Evolutionary conservation across 2,797 vertebrate genomes (phyloP), one percentile per base, ranked within the genome.

Genomic region (Diglossa cyanea): DNA sequence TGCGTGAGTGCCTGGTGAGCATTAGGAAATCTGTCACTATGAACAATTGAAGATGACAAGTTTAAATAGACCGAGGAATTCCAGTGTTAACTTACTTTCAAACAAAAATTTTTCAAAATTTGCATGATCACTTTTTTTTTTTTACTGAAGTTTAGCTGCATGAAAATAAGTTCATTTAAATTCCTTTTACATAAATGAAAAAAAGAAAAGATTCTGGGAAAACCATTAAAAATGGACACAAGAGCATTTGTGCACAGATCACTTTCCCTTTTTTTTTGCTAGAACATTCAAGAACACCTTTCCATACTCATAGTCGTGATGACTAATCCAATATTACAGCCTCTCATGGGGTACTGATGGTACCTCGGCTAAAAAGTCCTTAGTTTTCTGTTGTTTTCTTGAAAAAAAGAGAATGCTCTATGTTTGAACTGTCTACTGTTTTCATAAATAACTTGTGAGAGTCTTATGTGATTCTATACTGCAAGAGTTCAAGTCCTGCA

Each of bases 21-120:
- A 94, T 97, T 96, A 96, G 88, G 72, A 96, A 93, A 95, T 95
- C 92, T 95, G 93, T 97, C 92, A 95, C 85, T 96, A 92, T 81
- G 86, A 96, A 91, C 84, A 96, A 96, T 82, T 87, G 95, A 94
- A 95, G 80, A 75, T 91, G 85, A 97, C 94, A 97, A 79, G 77
- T 96, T 93, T 93, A 97, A 97, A 82, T 39, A 96, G 88, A 95
- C 62, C 3, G 7, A 93, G 82, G 82, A 96, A 96, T 96, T 96
- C 88, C 77, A 86, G 20, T 86, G 51, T 86, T 95, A 91, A 72
- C 65, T 90, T 95, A 83, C 61, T 90, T 94, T 54, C 53, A 79
- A 92, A 90, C 28, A 81, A 94, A 83, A 62, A 74, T 71, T 81
- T 93, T 93, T 76, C 26, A 87, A 84, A 93, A 86, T 62, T 50